Conservation (phyloP, 2,113 vertebrate species). For the Asarcornis scutulata region DNA sequence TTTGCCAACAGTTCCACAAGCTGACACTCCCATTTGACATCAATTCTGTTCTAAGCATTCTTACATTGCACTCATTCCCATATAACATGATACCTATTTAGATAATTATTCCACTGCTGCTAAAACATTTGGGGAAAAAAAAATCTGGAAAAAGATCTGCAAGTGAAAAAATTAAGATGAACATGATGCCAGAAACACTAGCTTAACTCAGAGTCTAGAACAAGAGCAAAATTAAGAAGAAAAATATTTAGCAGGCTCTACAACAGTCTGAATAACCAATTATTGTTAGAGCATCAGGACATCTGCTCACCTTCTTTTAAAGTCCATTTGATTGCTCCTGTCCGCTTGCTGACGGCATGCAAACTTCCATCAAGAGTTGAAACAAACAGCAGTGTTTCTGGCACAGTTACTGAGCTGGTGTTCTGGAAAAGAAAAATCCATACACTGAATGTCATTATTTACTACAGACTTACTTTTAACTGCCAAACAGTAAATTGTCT, state of each 20-base stretch:
- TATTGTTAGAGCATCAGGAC: background rate
- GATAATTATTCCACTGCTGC: background rate
- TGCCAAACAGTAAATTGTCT: background rate
- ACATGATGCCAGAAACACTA: background rate
- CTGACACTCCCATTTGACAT: background rate
- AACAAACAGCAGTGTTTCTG: constrained; percentile 94
- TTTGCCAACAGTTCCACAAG: background rate
- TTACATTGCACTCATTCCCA: background rate
- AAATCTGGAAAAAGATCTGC: background rate
- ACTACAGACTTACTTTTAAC: background rate
- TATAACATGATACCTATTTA: background rate
- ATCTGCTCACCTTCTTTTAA: constrained; percentile 92
- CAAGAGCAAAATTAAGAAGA: background rate
- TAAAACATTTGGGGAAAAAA: background rate
- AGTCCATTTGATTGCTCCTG: constrained; percentile 96
- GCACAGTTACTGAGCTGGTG: constrained; percentile 88
- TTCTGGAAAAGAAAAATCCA: constrained; percentile 72
- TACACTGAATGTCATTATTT: background rate
- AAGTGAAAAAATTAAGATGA: background rate
- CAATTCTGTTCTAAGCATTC: background rate
- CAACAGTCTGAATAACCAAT: background rate
- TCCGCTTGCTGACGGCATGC: constrained; percentile 96
- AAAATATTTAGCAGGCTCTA: background rate
- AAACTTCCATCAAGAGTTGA: constrained; percentile 96
- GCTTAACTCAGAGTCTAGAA: background rate